Evolutionary conservation across 2,797 vertebrate genomes (phyloP), one percentile per base, ranked within the genome.

Genomic region (Ataeniobius toweri): DNA sequence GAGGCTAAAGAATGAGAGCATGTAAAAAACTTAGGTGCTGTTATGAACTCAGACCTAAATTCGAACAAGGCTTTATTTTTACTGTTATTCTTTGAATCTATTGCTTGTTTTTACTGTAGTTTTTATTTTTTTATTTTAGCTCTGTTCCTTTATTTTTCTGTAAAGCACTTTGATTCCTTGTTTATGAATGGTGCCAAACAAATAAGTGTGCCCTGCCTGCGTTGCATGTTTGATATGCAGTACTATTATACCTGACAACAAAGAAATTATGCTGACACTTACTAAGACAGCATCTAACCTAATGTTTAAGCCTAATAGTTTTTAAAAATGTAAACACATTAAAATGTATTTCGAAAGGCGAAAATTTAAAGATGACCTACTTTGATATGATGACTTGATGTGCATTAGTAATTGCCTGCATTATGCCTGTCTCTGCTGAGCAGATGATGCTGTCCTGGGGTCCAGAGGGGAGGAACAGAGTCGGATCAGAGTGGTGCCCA

Each of bases 401-500:
- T 84, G 82, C 87, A 91, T 86, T 89, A 86, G 83, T 87, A 85
- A 92, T 90, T 80, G 80, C 76, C 75, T 72, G 71, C 88, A 86
- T 86, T 84, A 76, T 75, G 84, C 31, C 74, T 59, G 83, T 88
- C 79, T 86, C 87, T 87, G 82, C 71, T 79, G 86, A 89, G 84
- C 90, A 91, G 85, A 90, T 91, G 90, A 92, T 89, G 86, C 73
- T 79, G 85, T 85, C 83, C 76, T 61, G 80, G 83, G 89, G 89
- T 86, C 83, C 90, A 89, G 90, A 79, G 83, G 93, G 93, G 92
- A 93, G 76, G 75, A 85, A 48, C 87, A 88, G 81, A 79, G 82
- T 89, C 83, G 75, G 86, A 93, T 93, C 88, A 94, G 88, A 92
- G 90, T 87, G 81, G 89, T 88, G 86, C 89, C 90, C 86, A 90